phyloP scores from a whole-genome alignment of 2,113 vertebrate species.

The Ptyas mucosa region DNA sequence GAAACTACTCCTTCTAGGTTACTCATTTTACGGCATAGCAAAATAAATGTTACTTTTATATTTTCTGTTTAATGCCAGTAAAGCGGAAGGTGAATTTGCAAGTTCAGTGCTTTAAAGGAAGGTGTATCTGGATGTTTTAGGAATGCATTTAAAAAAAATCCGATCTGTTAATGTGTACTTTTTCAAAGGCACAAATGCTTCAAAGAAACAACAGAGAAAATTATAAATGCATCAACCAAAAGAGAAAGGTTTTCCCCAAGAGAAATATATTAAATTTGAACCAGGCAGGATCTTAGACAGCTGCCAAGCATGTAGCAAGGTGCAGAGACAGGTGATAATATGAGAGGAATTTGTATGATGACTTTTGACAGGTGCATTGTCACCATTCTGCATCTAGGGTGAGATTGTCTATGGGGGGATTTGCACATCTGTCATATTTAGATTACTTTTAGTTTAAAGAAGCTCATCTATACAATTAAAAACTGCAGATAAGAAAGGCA shows the following conservation, averaged over 20 bases:
- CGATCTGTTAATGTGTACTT: neutral
- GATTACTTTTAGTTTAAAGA: conserved; percentile 45
- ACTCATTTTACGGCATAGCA: neutral
- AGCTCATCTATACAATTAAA: neutral
- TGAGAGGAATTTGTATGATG: neutral
- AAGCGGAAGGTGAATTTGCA: conserved; percentile 1
- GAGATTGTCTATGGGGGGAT: conserved; percentile 42
- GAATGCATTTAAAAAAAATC: neutral
- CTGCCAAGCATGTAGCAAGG: neutral
- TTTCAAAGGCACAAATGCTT: conserved; percentile 15
- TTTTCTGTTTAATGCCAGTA: conserved; percentile 7
- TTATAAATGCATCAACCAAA: conserved; percentile 11
- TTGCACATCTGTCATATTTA: conserved; percentile 49
- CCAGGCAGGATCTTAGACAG: neutral
- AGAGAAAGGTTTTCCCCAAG: neutral
- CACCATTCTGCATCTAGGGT: neutral
- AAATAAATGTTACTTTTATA: neutral
- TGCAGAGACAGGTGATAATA: neutral
- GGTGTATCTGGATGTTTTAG: neutral
- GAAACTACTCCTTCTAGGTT: neutral
- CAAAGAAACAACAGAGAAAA: conserved; percentile 13
- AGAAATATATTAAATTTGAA: neutral
- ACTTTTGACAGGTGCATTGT: neutral
- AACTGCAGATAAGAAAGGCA: neutral
- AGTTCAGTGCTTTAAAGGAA: neutral